Conservation (phyloP, 2,888 invertebrate species). For the Hermaeophaga mercurialis region DNA sequence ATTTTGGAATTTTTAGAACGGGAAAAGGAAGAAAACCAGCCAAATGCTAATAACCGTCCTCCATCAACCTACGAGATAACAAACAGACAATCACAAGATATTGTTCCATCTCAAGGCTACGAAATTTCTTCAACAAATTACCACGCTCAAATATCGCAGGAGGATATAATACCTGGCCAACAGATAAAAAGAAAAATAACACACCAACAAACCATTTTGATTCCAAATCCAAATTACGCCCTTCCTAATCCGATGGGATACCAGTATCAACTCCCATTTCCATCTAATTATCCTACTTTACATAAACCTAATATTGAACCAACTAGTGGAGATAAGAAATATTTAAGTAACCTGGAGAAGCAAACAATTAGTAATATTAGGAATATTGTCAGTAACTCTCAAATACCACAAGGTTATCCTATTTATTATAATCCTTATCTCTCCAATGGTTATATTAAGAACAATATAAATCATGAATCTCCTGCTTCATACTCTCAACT, state of each 20-base stretch:
- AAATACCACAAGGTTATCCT: constrained; percentile 18
- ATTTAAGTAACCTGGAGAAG: constrained; percentile 39
- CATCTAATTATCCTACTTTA: not conserved
- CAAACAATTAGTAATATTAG: constrained; percentile 50
- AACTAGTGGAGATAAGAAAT: constrained; percentile 16
- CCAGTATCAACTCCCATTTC: not conserved
- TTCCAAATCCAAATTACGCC: constrained; percentile 38
- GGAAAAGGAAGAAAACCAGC: constrained; percentile 26
- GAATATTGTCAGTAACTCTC: constrained; percentile 46
- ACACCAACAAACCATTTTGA: constrained; percentile 51
- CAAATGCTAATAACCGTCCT: constrained; percentile 16
- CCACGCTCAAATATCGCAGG: constrained; percentile 38
- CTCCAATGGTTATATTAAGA: constrained; percentile 20
- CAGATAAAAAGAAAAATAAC: constrained; percentile 53
- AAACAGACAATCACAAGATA: constrained; percentile 27
- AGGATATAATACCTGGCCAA: constrained; percentile 49
- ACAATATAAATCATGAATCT: constrained; percentile 11
- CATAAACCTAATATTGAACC: constrained; percentile 2
- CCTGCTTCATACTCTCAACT: not conserved
- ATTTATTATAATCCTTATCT: constrained; percentile 32
- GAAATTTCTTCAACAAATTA: constrained; percentile 32
- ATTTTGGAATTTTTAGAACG: constrained; percentile 50
- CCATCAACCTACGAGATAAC: constrained; percentile 12
- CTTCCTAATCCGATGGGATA: constrained; percentile 12
- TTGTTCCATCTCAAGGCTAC: constrained; percentile 27